Evolutionary conservation across 2,113 vertebrate species (phyloP), one percentile per base, ranked within the genome.

Genomic region (Epinephelus fuscoguttatus): DNA sequence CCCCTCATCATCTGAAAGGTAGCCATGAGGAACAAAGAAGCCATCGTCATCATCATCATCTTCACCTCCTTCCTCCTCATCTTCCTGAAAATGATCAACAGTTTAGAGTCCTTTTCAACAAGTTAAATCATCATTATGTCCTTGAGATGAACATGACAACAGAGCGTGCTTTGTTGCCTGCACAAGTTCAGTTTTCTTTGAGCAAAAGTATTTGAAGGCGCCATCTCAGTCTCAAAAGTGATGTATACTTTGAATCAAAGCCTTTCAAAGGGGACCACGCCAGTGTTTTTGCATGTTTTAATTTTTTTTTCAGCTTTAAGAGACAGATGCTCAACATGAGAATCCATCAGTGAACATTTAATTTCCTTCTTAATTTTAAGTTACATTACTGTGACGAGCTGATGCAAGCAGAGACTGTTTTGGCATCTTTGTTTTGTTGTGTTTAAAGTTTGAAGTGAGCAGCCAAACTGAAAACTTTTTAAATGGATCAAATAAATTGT

Each of bases 1-100:
- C 1, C 97, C 97, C 92, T 99, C 98, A 33, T 98, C 98, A 57
- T 99, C 97, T 40, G 98, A 99, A 49, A 99, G 95, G 90, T 99
- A 99, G 80, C 98, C 98, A 74, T 99, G 98, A 88, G 98, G 98
- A 72, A 99, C 98, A 89, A 99, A 99, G 89, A 99, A 99, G 4
- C 98, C 98, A 67, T 99, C 98, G 0, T 99, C 97, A 0, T 99
- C 97, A 0, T 99, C 97, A 1, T 99, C 98, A n/a, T 93, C 90
- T 14, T 94, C 97, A 19, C 96, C 95, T 4, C 96, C 97, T 40
- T 99, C 98, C 4, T 99, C 98, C 1, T 99, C 97, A 63, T 99
- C 98, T 95, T 99, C 60, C 88, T 90, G 75, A 57, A 69, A 86
- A 64, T 12, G 10, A 78, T 75, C 5, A 57, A 1, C 0, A 14